A percentile compares a stretch with the other conserved stretches of the same genome.
phyloP scores from a whole-genome alignment of 2,888 invertebrate species.

The Cyrtodaria siliqua region DNA sequence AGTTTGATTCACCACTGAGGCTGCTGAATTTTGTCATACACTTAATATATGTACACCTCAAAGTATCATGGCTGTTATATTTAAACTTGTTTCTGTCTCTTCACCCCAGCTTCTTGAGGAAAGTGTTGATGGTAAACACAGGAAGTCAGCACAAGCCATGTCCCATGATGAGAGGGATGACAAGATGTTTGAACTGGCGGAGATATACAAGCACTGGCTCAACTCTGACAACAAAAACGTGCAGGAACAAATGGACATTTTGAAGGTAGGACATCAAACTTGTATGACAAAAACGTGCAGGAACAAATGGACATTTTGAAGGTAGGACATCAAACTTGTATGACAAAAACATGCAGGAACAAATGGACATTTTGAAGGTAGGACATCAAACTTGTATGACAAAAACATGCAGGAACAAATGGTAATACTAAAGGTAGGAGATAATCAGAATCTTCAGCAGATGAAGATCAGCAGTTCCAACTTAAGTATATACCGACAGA shows the following conservation, averaged over 20 bases:
- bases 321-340: slow-evolving; percentile 66
- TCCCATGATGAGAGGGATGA: slow-evolving; percentile 64
- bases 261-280: slow-evolving; percentile 67
- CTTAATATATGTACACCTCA: no score
- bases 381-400: slow-evolving; percentile 53
- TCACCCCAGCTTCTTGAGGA: slow-evolving; percentile 66
- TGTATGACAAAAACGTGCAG: slow-evolving; percentile 47
- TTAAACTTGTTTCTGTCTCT: background rate
- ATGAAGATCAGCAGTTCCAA: no score
- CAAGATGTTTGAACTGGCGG: slow-evolving; percentile 67
- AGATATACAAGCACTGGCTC: slow-evolving; percentile 69
- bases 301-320: slow-evolving; percentile 69
- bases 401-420: slow-evolving; percentile 61
- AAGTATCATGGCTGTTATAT: background rate
- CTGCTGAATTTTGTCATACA: no score
- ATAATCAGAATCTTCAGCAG: no score
- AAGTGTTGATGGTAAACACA: slow-evolving; percentile 42
- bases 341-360: slow-evolving; percentile 57
- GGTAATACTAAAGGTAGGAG: slow-evolving; percentile 69
- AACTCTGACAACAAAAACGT: slow-evolving; percentile 55
- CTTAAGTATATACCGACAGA: no score
- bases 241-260: slow-evolving; percentile 65
- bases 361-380: slow-evolving; percentile 70
- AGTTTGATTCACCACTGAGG: no score
- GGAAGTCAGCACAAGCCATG: slow-evolving; percentile 54